phyloP scores from a whole-genome alignment of 2,113 vertebrate genomes.

The Electrona antarctica region DNA sequence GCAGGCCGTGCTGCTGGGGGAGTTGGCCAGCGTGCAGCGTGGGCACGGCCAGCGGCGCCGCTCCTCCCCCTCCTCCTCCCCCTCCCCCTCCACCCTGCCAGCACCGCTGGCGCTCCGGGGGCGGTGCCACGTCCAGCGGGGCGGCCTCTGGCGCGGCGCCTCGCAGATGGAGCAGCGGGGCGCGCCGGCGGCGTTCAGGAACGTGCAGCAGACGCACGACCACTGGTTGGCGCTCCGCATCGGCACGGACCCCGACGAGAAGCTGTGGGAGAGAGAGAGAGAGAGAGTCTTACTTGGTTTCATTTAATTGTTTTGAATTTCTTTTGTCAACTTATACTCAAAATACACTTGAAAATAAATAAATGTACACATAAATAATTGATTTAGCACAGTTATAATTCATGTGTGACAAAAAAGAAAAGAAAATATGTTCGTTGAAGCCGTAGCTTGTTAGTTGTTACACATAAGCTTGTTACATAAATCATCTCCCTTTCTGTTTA shows the following conservation, averaged over 20 bases:
- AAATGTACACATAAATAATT: too few relatives aligned
- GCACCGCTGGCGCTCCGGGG: slow-evolving; percentile 80
- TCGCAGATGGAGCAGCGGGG: slow-evolving; percentile 90
- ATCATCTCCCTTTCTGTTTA: too few relatives aligned
- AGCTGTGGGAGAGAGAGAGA: slow-evolving; percentile 52
- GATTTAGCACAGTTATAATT: too few relatives aligned
- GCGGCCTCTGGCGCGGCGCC: slow-evolving; percentile 80
- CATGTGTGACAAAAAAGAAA: too few relatives aligned
- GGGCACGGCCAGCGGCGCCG: slow-evolving; percentile 84
- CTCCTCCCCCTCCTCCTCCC: slow-evolving; percentile 70
- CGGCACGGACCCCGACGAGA: slow-evolving; percentile 80
- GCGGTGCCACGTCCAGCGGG: slow-evolving; percentile 81
- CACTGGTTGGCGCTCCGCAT: slow-evolving; percentile 84
- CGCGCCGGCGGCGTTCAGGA: slow-evolving; percentile 83
- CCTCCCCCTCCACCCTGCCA: slow-evolving; percentile 72
- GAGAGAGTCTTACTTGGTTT: neutral
- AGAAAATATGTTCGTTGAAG: too few relatives aligned
- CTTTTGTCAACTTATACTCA: too few relatives aligned
- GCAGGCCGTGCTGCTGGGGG: slow-evolving; percentile 76
- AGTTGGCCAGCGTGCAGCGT: slow-evolving; percentile 86
- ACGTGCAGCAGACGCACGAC: slow-evolving; percentile 89
- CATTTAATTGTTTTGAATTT: too few relatives aligned
- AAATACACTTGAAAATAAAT: too few relatives aligned
- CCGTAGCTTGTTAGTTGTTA: too few relatives aligned
- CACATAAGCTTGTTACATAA: too few relatives aligned